Base-by-base conservation (phyloP, 2,797 vertebrate species). In the Phyllotis vaccarum region DNA sequence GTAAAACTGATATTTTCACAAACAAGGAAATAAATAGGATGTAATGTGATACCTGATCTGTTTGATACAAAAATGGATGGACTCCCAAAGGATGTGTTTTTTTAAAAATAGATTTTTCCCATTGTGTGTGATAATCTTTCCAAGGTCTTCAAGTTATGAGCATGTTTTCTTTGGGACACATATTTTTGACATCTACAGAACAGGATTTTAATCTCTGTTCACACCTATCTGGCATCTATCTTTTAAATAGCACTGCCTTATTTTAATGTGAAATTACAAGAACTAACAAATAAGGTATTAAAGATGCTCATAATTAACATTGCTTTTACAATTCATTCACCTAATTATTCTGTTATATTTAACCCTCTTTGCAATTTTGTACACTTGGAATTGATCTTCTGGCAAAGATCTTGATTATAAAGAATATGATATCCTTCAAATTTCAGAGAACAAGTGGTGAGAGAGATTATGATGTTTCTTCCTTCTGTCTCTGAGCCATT, bases 181-280 rank as follows among this genome's bases (percentile, higher is more conserved):
- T 92, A 86, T 81, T 97, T 97, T 96, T 86, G 29, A 92, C 90
- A 94, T 96, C 37, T 91, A 87, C 60, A 22, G 52, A 94, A 72
- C 75, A 91, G 79, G 90, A 52, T 96, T 95, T 93, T 96, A 83
- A 83, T 96, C 75, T 85, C 92, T 90, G 43, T 64, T 93, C 70
- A 85, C 76, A 93, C 93, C 78, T 93, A 24, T 79, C 80, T 92
- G 88, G 37, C 34, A 64, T 89, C 79, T 79, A 31, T 86, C 90
- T 97, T 90, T 86, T 86, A 86, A 86, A 88, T 90, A 82, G 17
- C 43, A 6, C 11, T 91, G 19, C 17, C 79, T 94, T 94, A 90
- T 86, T 91, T 91, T 90, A 94, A 90, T 86, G 76, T 52, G 17
- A 91, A 93, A 94, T 76, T 83, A 80, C 40, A 80, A 81, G 91